These are phyloP conservation scores for Tachyglossus aculeatus DNA, from an alignment of 2,797 vertebrate species.

Conservation along the genomic window DNA sequence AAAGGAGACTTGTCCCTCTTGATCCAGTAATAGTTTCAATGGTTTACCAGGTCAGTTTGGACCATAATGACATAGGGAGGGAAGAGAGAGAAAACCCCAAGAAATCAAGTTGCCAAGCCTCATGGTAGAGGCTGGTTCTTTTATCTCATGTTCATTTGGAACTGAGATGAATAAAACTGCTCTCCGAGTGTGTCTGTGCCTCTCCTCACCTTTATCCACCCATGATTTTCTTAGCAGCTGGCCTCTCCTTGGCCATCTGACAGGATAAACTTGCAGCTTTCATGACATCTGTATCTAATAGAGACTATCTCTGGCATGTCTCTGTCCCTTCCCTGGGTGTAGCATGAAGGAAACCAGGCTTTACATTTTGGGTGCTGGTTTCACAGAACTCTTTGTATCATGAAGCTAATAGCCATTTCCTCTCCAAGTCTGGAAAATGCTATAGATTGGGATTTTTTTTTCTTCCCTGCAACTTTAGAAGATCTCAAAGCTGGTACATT, in stretches of 20 bases:
- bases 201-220: constrained; percentile 29
- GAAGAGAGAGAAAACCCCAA: background rate
- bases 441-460: constrained; percentile 28
- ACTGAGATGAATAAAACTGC: constrained; percentile 52
- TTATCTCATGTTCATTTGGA: constrained; percentile 46
- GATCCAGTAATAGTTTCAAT: no score
- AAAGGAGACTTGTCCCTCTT: no score
- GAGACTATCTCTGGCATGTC: constrained; percentile 45
- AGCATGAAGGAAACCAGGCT: constrained; percentile 56
- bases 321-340: constrained; percentile 36
- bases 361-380: constrained; percentile 26
- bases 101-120: constrained; percentile 16
- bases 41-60: no score
- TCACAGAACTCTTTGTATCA: constrained; percentile 28
- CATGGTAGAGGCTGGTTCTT: constrained; percentile 34
- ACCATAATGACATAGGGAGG: no score
- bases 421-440: constrained; percentile 53
- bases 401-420: constrained; percentile 43
- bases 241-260: background rate
- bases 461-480: constrained; percentile 35
- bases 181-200: constrained; percentile 46
- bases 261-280: constrained; percentile 26
- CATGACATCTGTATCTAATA: constrained; percentile 59
- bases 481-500: constrained; percentile 28
- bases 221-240: constrained; percentile 60